These are phyloP conservation scores for Leucophenga varia DNA, from an alignment of 1,140 invertebrate species.

Conservation along the genomic window DNA sequence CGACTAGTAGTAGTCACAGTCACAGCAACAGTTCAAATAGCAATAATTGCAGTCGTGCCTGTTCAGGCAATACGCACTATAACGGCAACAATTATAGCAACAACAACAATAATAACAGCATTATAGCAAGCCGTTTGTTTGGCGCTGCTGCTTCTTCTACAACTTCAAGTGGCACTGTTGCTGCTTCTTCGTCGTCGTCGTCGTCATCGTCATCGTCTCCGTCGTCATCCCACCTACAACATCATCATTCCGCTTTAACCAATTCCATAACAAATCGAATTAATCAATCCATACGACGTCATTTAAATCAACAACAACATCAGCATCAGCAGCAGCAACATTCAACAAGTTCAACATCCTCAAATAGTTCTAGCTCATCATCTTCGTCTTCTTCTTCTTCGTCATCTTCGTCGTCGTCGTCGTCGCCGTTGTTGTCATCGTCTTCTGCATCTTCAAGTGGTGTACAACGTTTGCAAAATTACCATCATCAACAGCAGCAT, in stretches of 20 bases:
- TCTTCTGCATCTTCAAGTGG: slow-evolving; percentile 4
- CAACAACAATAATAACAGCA: slow-evolving; percentile 32
- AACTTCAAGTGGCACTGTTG: slow-evolving; percentile 1
- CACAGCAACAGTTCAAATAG: slow-evolving; percentile 6
- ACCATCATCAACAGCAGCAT: slow-evolving; percentile 18
- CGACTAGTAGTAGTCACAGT: too few species aligned
- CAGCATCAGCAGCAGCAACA: slow-evolving; percentile 25
- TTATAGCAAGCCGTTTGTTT: slow-evolving; percentile 42
- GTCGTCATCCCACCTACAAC: slow-evolving; percentile 32
- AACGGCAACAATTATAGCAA: slow-evolving; percentile 30
- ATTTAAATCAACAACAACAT: slow-evolving; percentile 52
- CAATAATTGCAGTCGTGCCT: slow-evolving; percentile 47
- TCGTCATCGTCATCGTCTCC: slow-evolving; percentile 13
- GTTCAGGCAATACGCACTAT: slow-evolving; percentile 44
- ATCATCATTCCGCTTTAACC: slow-evolving; percentile 49
- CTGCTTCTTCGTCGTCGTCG: slow-evolving; percentile 20
- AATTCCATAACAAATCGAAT: slow-evolving; percentile 55
- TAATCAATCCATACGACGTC: slow-evolving; percentile 49
- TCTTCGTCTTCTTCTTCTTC: slow-evolving; percentile 10
- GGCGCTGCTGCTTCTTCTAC: slow-evolving; percentile 30
- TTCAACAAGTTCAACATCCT: slow-evolving; percentile 2
- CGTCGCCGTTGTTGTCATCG: slow-evolving; percentile 24
- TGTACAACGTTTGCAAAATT: not conserved
- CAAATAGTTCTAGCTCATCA: slow-evolving; percentile 10
- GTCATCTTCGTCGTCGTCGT: slow-evolving; percentile 17